phyloP scores from a whole-genome alignment of 2,797 vertebrate genomes.

The Arnoldichthys spilopterus region DNA sequence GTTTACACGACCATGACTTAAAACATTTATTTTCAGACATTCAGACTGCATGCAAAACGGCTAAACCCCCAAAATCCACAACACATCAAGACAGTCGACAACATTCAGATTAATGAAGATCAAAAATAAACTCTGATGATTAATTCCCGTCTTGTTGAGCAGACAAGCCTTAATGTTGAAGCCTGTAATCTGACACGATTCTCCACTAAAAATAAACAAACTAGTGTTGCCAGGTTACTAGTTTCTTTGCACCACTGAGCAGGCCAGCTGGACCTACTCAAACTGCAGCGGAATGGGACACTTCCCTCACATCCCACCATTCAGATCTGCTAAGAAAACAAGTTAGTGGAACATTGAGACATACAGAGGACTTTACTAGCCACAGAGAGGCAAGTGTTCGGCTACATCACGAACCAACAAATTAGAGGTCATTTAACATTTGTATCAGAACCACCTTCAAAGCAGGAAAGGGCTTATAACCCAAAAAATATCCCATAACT shows the following conservation, averaged over 20 bases:
- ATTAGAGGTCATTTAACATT: neutral
- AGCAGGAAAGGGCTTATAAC: neutral
- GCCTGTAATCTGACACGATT: conserved; percentile 31
- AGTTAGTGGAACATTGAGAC: neutral
- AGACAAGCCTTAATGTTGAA: conserved; percentile 12
- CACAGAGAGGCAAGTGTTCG: neutral
- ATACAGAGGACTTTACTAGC: no score
- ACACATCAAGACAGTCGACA: neutral
- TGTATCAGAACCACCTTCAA: neutral
- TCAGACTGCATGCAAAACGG: no score
- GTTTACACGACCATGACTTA: no score
- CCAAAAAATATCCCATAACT: neutral
- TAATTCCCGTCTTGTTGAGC: conserved; percentile 1
- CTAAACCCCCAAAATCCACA: neutral
- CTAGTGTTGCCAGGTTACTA: conserved; percentile 54
- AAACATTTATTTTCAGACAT: no score
- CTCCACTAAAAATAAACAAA: conserved; percentile 57
- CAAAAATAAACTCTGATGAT: conserved; percentile 1
- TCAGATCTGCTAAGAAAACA: neutral
- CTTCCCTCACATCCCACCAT: conserved; percentile 1
- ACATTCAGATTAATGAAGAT: neutral
- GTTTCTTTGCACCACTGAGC: conserved; percentile 39
- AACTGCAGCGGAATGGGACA: conserved; percentile 21
- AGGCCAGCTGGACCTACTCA: conserved; percentile 2
- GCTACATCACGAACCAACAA: neutral